phyloP scores from a whole-genome alignment of 2,113 vertebrate species.

The Rissa tridactyla region DNA sequence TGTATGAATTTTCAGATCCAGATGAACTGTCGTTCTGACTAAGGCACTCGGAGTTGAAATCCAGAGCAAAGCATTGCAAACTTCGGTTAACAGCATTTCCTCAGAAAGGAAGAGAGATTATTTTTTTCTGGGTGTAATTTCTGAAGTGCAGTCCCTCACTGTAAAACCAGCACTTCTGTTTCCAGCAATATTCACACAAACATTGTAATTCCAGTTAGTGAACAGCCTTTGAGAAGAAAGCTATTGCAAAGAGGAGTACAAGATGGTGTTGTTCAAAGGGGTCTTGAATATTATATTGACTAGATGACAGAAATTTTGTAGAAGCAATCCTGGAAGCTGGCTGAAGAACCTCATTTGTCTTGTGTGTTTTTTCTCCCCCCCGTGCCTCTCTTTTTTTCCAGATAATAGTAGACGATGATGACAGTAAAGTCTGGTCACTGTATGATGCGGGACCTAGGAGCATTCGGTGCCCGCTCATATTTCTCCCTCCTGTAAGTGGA shows the following conservation, averaged over 20 bases:
- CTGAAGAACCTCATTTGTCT: background rate
- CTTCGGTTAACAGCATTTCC: background rate
- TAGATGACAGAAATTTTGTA: background rate
- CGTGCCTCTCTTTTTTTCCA: conserved; percentile 37
- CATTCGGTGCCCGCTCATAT: conserved; percentile 94
- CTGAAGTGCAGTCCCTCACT: background rate
- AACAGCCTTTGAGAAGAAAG: background rate
- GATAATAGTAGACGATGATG: conserved; percentile 98
- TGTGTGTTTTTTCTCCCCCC: background rate
- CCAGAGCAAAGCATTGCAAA: background rate
- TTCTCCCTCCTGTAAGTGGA: conserved; percentile 95
- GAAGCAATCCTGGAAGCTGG: background rate
- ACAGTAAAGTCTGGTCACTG: conserved; percentile 97
- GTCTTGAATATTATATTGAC: background rate
- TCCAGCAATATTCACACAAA: background rate
- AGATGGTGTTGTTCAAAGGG: background rate
- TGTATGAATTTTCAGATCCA: background rate
- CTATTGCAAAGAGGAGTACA: background rate
- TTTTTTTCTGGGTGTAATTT: background rate
- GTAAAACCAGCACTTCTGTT: background rate
- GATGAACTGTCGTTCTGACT: background rate
- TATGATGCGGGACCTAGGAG: conserved; percentile 94
- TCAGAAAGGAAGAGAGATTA: background rate
- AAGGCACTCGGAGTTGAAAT: background rate
- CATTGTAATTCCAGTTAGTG: background rate